Percentiles rank a stretch among this genome's conserved stretches.
These are phyloP conservation scores for Oostethus manadensis DNA, from an alignment of 2,113 vertebrate genomes.

Conservation along the genomic window DNA sequence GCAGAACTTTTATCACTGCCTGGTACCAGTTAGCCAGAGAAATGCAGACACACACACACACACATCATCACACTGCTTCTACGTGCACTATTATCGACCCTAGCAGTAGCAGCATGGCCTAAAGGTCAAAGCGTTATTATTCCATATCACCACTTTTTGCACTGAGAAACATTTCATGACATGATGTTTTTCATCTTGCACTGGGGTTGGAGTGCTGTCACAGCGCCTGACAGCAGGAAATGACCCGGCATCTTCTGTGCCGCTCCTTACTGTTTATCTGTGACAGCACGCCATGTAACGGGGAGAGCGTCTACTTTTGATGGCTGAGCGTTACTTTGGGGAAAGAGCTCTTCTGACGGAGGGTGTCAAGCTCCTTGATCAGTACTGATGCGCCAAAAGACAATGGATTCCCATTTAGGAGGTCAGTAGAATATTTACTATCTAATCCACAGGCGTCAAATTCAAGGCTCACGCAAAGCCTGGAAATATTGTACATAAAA, in stretches of 20 bases:
- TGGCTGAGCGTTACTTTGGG: background rate
- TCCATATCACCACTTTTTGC: too few species aligned
- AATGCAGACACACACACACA: too few species aligned
- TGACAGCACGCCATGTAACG: background rate
- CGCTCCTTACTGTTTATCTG: background rate
- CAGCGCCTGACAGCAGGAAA: conserved; percentile 34
- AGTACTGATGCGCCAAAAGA: background rate
- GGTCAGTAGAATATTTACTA: conserved; percentile 35
- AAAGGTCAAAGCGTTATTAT: too few species aligned
- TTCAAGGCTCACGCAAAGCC: too few species aligned
- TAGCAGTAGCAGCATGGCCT: too few species aligned
- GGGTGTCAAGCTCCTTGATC: background rate
- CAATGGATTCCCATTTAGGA: conserved; percentile 37
- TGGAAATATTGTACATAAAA: too few species aligned
- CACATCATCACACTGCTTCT: too few species aligned
- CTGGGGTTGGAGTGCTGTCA: too few species aligned
- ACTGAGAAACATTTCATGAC: too few species aligned
- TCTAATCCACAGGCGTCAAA: too few species aligned
- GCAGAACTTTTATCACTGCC: background rate
- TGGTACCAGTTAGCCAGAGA: background rate
- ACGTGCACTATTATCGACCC: too few species aligned
- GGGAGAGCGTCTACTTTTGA: background rate
- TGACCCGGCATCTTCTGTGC: conserved; percentile 26
- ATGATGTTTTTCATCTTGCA: too few species aligned
- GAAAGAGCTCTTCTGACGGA: background rate